Percentiles rank a stretch among this genome's conserved stretches.
phyloP scores from a whole-genome alignment of 2,113 vertebrate genomes.

The Addax nasomaculatus region DNA sequence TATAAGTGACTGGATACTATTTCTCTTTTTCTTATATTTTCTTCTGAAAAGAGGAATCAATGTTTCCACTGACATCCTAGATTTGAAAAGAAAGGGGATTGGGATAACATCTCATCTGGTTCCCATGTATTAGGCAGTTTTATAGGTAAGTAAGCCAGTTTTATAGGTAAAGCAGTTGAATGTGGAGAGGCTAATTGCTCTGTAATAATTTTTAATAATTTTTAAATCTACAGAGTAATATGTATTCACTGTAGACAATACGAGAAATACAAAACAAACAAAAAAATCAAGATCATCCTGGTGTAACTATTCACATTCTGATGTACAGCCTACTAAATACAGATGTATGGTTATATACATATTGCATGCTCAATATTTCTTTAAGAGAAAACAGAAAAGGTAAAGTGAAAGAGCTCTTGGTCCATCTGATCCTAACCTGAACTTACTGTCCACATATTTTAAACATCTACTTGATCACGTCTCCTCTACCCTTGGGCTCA shows the following conservation, averaged over 20 bases:
- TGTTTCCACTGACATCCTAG: not conserved
- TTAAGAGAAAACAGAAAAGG: not conserved
- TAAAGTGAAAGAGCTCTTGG: not conserved
- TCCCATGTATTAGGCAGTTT: not conserved
- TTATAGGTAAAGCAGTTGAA: not conserved
- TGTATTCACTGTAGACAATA: not conserved
- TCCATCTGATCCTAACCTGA: not conserved
- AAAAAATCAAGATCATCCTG: not conserved
- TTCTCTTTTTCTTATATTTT: not conserved
- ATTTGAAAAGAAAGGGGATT: conserved; percentile 13
- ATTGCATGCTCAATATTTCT: not conserved
- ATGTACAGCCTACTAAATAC: not conserved
- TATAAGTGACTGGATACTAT: not conserved
- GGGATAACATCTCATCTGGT: not conserved
- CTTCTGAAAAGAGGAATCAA: not conserved
- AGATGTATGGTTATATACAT: not conserved
- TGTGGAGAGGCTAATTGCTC: not conserved
- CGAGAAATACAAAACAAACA: not conserved
- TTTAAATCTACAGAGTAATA: not conserved
- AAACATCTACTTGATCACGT: not conserved
- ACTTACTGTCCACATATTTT: not conserved
- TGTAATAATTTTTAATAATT: not conserved
- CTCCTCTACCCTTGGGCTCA: not conserved
- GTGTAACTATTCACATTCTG: not conserved
- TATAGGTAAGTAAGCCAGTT: not conserved